phyloP scores from a whole-genome alignment of 2,113 vertebrate species.

The Prionailurus viverrinus region DNA sequence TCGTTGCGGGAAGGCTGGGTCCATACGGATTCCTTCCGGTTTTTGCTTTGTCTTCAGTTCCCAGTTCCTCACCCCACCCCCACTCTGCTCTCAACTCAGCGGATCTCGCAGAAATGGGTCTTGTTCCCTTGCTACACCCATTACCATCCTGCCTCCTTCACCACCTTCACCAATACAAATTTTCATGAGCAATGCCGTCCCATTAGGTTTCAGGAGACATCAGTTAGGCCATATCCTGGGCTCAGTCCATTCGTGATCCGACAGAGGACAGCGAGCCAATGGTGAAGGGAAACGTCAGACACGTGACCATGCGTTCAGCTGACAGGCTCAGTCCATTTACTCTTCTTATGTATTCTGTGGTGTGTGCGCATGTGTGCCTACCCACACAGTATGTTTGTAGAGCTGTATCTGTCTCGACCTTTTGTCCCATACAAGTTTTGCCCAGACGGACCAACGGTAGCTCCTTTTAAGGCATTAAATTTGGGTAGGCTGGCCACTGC shows the following conservation, averaged over 20 bases:
- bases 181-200: fast-evolving
- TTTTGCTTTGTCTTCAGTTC: neutral
- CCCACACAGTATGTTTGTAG: neutral
- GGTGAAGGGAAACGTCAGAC: neutral
- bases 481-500: neutral
- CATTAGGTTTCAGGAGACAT: neutral
- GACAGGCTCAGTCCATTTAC: neutral
- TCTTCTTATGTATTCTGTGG: neutral
- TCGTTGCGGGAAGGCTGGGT: neutral
- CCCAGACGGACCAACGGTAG: neutral
- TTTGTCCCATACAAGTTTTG: neutral
- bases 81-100: neutral
- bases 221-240: neutral
- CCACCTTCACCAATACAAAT: neutral
- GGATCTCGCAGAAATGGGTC: neutral
- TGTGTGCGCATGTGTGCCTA: fast-evolving
- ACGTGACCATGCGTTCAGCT: fast-evolving
- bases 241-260: neutral
- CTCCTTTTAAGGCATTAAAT: neutral
- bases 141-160: neutral
- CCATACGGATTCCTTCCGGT: neutral
- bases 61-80: neutral
- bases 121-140: neutral
- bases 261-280: neutral
- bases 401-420: neutral